Conservation (phyloP, 2,113 vertebrate species). For the Holacanthus passer region DNA sequence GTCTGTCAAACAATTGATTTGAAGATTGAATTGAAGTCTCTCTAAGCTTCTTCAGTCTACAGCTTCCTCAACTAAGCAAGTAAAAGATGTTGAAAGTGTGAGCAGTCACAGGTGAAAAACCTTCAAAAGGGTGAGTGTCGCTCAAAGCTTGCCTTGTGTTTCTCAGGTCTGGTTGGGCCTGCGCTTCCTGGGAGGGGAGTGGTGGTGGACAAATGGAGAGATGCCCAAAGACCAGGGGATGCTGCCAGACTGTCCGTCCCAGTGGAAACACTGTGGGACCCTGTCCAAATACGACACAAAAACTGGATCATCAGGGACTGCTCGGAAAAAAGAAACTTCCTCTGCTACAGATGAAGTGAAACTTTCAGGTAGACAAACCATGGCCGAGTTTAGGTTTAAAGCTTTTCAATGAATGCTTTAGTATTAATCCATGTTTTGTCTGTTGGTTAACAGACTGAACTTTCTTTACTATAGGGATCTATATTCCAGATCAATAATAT, state of each 20-base stretch:
- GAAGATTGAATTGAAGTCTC: too few species aligned
- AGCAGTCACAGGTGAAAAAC: neutral
- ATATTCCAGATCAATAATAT: neutral
- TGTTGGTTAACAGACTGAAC: neutral
- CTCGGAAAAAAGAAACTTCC: conserved; percentile 46
- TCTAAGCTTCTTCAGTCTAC: neutral
- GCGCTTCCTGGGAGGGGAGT: conserved; percentile 49
- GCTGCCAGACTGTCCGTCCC: conserved; percentile 35
- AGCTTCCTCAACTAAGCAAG: neutral
- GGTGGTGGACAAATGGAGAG: conserved; percentile 42
- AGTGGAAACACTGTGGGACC: conserved; percentile 28
- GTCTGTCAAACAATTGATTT: neutral
- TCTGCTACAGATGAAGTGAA: conserved; percentile 43
- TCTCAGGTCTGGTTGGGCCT: conserved; percentile 58
- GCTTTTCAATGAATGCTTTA: neutral
- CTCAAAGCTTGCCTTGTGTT: neutral
- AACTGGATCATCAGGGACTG: conserved; percentile 37
- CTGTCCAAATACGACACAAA: conserved; percentile 7
- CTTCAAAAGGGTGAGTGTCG: too few species aligned
- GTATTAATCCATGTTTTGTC: neutral
- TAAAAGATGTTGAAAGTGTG: neutral
- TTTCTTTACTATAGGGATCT: neutral
- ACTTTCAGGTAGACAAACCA: too few species aligned
- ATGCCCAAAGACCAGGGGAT: neutral
- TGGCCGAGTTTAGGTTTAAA: neutral